A percentile compares a stretch with the other conserved stretches of the same genome.
Evolutionary conservation across 37 sponge, comb jelly and placozoan species (phyloP).

Genomic region (Spongilla lacustris): DNA sequence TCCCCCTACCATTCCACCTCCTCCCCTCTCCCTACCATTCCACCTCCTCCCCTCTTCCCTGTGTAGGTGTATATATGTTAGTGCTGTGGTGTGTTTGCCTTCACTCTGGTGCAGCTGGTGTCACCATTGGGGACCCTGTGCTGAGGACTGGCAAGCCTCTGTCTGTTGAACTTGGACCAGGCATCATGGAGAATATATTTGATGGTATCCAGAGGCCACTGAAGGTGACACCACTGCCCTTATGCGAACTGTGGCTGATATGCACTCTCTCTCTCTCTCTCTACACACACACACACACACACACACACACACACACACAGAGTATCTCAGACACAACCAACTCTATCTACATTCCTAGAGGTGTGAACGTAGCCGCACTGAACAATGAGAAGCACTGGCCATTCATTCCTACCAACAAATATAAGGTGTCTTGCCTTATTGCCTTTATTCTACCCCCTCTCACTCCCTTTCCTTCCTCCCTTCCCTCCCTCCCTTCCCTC

Average conservation of each 20-base stretch:
- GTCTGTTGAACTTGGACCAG: slow-evolving; percentile 99
- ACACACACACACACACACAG: slow-evolving; percentile 30
- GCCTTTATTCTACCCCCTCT: background rate
- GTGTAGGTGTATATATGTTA: background rate
- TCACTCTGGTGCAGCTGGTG: slow-evolving; percentile 83
- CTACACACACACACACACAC: background rate
- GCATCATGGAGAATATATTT: slow-evolving; percentile 96
- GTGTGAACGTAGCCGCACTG: slow-evolving; percentile 86
- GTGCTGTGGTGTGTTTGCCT: slow-evolving; percentile 22
- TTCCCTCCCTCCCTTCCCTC: background rate
- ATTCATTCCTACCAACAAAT: slow-evolving; percentile 74
- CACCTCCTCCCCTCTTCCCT: background rate
- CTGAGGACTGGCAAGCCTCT: slow-evolving; percentile 96
- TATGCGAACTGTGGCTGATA: background rate
- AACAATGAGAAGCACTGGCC: slow-evolving; percentile 75
- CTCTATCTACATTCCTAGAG: slow-evolving; percentile 97
- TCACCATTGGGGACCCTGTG: slow-evolving; percentile 97
- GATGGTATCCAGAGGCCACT: slow-evolving; percentile 98
- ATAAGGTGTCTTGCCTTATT: slow-evolving; percentile 50
- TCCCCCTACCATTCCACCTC: no score
- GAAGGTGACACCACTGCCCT: slow-evolving; percentile 73
- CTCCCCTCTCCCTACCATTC: no score
- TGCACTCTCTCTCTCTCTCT: background rate
- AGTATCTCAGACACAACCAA: slow-evolving; percentile 90
- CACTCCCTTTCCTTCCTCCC: background rate